phyloP scores from a whole-genome alignment of 2,113 vertebrate genomes.

The Misgurnus mizolepis region DNA sequence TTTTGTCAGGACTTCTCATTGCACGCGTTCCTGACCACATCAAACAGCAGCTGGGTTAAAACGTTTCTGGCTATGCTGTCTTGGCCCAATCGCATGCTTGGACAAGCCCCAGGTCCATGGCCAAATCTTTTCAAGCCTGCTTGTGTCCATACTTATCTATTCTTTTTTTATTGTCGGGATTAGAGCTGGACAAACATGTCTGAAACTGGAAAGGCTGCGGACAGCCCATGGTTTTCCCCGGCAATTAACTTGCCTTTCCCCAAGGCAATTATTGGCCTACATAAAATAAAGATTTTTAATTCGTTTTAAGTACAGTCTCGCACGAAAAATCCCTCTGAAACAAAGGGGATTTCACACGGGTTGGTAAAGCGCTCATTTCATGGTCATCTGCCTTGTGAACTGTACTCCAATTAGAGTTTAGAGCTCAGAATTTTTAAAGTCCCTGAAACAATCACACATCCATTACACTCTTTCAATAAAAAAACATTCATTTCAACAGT shows the following conservation, averaged over 20 bases:
- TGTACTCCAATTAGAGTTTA: slow-evolving; percentile 65
- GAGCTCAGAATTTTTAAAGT: slow-evolving; percentile 62
- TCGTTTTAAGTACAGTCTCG: slow-evolving; percentile 58
- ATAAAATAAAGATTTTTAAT: slow-evolving; percentile 72
- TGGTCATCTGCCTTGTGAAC: slow-evolving; percentile 56
- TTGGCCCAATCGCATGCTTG: slow-evolving; percentile 38
- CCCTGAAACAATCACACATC: slow-evolving; percentile 63
- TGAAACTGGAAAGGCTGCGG: slow-evolving; percentile 43
- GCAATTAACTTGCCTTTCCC: slow-evolving; percentile 72
- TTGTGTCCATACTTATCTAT: slow-evolving; percentile 13
- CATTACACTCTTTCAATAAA: slow-evolving; percentile 66
- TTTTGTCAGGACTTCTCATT: slow-evolving; percentile 34
- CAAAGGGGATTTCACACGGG: slow-evolving; percentile 59
- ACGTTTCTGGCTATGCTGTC: slow-evolving; percentile 8
- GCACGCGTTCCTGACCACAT: slow-evolving; percentile 17
- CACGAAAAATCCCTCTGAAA: slow-evolving; percentile 53
- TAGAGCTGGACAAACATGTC: slow-evolving; percentile 54
- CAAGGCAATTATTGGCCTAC: slow-evolving; percentile 71
- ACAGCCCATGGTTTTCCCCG: slow-evolving; percentile 61
- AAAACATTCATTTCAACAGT: slow-evolving; percentile 58
- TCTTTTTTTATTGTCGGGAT: slow-evolving; percentile 51
- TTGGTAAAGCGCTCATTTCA: slow-evolving; percentile 63
- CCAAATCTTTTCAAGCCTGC: slow-evolving; percentile 34
- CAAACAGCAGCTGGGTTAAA: slow-evolving; percentile 33
- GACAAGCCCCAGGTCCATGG: slow-evolving; percentile 22